Percentiles rank a stretch among this genome's conserved stretches.
Conservation (phyloP, 1,140 invertebrate species). For the Brachystomella parvula region DNA sequence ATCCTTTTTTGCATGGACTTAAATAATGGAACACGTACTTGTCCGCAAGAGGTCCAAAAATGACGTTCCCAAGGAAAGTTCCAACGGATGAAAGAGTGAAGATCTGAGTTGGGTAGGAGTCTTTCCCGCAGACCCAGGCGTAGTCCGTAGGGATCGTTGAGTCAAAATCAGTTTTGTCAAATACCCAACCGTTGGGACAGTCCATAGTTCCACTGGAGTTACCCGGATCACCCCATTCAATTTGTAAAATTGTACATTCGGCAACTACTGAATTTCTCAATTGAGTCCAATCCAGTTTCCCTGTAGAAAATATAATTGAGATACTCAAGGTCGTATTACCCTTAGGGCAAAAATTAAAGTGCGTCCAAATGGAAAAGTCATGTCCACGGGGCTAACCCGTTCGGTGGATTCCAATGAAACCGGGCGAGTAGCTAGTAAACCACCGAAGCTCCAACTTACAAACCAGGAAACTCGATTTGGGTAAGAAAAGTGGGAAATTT, state of each 20-base stretch:
- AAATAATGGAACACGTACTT: slow-evolving; percentile 11
- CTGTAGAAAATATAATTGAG: slow-evolving; percentile 11
- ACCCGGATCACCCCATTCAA: no score
- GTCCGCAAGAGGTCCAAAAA: slow-evolving; percentile 25
- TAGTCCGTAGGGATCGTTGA: slow-evolving; percentile 17
- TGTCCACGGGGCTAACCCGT: neutral
- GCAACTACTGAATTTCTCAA: slow-evolving; percentile 17
- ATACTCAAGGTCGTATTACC: neutral
- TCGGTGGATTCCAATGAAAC: neutral
- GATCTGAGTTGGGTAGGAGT: slow-evolving; percentile 13
- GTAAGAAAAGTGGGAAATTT: no score
- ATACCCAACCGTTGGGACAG: slow-evolving; percentile 21
- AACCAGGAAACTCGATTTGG: neutral
- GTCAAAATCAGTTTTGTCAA: slow-evolving; percentile 18
- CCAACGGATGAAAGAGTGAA: slow-evolving; percentile 19
- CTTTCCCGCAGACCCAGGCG: slow-evolving; percentile 21
- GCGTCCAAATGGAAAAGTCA: neutral
- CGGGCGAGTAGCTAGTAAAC: neutral
- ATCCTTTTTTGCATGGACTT: neutral
- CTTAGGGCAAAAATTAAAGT: neutral
- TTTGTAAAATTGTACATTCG: slow-evolving; percentile 10
- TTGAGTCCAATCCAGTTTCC: slow-evolving; percentile 14
- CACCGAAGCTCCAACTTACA: neutral
- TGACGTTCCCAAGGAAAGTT: slow-evolving; percentile 18
- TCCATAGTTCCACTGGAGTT: neutral